Percentiles rank a stretch among this genome's conserved stretches.
Evolutionary conservation across 2,113 vertebrate genomes (phyloP).

Genomic region (Ceratotherium simum): DNA sequence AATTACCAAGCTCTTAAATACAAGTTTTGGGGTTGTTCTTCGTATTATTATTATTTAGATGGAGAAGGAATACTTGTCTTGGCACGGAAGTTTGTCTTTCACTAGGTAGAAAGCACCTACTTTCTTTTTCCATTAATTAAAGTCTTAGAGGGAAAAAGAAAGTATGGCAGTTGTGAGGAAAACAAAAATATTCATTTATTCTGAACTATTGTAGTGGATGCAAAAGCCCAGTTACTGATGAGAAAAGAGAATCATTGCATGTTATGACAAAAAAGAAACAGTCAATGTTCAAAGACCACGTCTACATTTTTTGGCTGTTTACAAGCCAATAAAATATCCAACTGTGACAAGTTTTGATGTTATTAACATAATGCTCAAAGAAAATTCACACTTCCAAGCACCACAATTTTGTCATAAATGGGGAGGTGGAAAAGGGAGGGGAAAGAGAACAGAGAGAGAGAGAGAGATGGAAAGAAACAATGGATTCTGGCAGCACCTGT

Average conservation of each 20-base stretch:
- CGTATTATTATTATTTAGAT: not conserved
- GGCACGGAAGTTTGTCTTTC: not conserved
- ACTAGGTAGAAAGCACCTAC: not conserved
- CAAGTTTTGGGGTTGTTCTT: not conserved
- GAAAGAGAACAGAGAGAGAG: not conserved
- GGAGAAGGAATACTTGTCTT: not conserved
- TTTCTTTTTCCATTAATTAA: not conserved
- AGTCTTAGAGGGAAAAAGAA: not conserved
- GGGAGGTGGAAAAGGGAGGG: not conserved
- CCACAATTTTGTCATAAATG: not conserved
- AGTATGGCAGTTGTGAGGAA: not conserved
- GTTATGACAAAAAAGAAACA: not conserved
- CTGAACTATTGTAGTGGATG: not conserved
- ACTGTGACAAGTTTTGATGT: conserved; percentile 36
- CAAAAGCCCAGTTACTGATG: not conserved
- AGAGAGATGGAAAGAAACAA: not conserved
- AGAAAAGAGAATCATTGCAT: not conserved
- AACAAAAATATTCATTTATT: not conserved
- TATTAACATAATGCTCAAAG: conserved; percentile 23
- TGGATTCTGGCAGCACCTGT: conserved; percentile 50
- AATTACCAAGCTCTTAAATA: not conserved
- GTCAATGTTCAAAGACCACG: not conserved
- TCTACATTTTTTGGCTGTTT: conserved; percentile 1
- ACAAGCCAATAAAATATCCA: not conserved
- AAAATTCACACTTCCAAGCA: conserved; percentile 41